Conservation (phyloP, 2,888 invertebrate genomes). For the Punctoribates punctum region DNA sequence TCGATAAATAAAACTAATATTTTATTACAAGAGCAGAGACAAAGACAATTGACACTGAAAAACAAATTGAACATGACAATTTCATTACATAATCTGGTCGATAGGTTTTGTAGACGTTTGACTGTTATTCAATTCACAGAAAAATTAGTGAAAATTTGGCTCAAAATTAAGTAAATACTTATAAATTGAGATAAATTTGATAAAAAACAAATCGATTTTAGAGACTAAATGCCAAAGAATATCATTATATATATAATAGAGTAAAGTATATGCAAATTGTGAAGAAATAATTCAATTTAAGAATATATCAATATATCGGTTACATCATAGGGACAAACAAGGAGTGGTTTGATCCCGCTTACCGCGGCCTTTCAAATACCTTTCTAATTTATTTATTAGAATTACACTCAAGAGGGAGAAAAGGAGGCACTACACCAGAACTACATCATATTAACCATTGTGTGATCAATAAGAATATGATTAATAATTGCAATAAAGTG, state of each 20-base stretch:
- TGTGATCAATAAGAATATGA: constrained; percentile 35
- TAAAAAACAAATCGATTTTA: background rate
- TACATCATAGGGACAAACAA: constrained; percentile 37
- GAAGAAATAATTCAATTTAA: background rate
- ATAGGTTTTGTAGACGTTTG: background rate
- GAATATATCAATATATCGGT: constrained; percentile 28
- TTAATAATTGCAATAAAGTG: constrained; percentile 42
- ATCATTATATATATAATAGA: background rate
- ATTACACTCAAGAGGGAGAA: constrained; percentile 20
- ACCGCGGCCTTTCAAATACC: constrained; percentile 35
- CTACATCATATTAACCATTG: constrained; percentile 20
- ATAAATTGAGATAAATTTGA: background rate
- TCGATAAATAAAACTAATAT: background rate
- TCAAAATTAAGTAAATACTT: constrained; percentile 17
- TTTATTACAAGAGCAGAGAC: constrained; percentile 32
- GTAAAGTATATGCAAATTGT: background rate
- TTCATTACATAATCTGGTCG: constrained; percentile 15
- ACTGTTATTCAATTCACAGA: background rate
- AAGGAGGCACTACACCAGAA: constrained; percentile 40
- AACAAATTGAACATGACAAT: background rate
- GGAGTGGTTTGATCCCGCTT: constrained; percentile 37
- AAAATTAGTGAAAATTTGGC: constrained; percentile 31
- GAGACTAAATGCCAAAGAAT: constrained; percentile 35
- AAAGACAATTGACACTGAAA: background rate
- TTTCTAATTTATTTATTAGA: constrained; percentile 21